Evolutionary conservation across 2,888 invertebrate species (phyloP), one percentile per base, ranked within the genome.

Genomic region (Terebella lapidaria): DNA sequence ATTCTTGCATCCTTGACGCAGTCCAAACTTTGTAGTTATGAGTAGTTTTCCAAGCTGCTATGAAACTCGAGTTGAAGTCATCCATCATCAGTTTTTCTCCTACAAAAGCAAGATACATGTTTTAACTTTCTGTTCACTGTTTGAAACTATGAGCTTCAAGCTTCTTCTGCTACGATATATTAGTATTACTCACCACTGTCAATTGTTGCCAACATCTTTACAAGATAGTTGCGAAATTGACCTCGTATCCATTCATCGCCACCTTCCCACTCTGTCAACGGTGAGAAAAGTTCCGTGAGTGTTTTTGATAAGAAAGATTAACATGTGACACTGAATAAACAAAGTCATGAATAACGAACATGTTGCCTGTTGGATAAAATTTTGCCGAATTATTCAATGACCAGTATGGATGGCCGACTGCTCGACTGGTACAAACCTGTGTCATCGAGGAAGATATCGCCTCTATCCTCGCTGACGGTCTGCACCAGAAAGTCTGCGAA

Each of bases 221-320:
- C 72, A 2, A 83, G 72, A 64, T 83, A 83, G 25, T 72, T 64
- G 60, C 72, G 72, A 68, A 96, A 96, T 81, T 97, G 96, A 57
- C 92, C 89, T 67, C 97, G 85, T 66, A 97, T 89, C 97, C 97
- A 99, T 69, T 91, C 89, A 75, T 97, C 96, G 26, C 95, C 94
- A 55, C 97, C 97, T 79, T 92, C 91, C 88, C 89, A 90, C 25
- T 87, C 84, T 84, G 70, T 26, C 22, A 28, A n/a, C n/a, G n/a
- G n/a, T n/a, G n/a, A n/a, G n/a, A n/a, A n/a, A n/a, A n/a, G 18
- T 4, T n/a, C n/a, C n/a, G n/a, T n/a, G n/a, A n/a, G n/a, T n/a
- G n/a, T n/a, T n/a, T n/a, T n/a, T n/a, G n/a, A n/a, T n/a, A n/a
- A n/a, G n/a, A n/a, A n/a, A n/a, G n/a, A n/a, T n/a, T n/a, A n/a